Evolutionary conservation across 2,113 vertebrate genomes (phyloP).

Genomic region (Pachycephala philippinensis): DNA sequence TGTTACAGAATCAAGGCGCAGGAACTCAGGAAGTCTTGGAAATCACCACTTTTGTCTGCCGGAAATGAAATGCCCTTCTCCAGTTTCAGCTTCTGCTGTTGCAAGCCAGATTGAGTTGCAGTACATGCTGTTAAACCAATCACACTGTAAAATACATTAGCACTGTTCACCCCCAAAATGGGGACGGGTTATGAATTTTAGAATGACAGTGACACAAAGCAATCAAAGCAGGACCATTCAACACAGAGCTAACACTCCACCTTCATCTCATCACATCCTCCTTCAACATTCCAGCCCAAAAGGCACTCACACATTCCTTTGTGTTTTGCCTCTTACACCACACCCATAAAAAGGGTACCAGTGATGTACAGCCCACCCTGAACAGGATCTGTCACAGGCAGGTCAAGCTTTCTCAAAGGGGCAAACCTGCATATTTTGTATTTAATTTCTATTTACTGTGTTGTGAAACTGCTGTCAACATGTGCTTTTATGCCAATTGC

Average conservation of each 20-base stretch:
- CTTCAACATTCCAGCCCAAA: background rate
- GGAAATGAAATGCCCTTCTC: conserved; percentile 39
- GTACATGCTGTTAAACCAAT: conserved; percentile 63
- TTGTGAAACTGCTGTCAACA: background rate
- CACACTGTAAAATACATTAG: conserved; percentile 70
- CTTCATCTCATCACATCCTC: background rate
- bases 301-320: background rate
- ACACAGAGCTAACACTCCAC: background rate
- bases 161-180: background rate
- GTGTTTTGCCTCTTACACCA: background rate
- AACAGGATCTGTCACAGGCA: background rate
- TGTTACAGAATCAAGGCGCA: background rate
- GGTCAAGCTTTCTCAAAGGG: background rate
- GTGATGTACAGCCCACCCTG: background rate
- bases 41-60: background rate
- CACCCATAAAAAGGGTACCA: fast-evolving
- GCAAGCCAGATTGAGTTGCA: background rate
- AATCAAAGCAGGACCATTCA: conserved; percentile 13
- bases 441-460: background rate
- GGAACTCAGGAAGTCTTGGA: conserved; percentile 10
- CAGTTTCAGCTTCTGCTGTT: background rate
- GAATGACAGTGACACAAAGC: conserved; percentile 29
- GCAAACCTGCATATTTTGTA: background rate
- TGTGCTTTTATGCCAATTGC: background rate
- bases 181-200: background rate